phyloP scores from a whole-genome alignment of 2,888 invertebrate genomes.

The Euspilapteryx auroguttella region DNA sequence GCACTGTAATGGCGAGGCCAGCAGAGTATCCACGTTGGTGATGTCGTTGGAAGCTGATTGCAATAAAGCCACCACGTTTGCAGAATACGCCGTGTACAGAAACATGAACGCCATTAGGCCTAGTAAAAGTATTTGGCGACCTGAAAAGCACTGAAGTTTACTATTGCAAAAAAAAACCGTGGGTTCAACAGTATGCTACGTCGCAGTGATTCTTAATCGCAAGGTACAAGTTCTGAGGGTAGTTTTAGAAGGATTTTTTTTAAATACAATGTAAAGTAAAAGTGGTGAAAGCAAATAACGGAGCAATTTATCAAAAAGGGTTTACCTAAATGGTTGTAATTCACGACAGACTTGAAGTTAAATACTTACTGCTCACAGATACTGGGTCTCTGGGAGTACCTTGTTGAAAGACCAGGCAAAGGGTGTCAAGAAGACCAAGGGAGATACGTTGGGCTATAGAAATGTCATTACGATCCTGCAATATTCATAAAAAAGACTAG shows the following conservation, averaged over 20 bases:
- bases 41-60: conserved; percentile 71
- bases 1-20: conserved; percentile 52
- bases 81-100: conserved; percentile 72
- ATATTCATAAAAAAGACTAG: no score
- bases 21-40: conserved; percentile 48
- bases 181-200: no score
- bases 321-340: no score
- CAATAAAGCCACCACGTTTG: conserved; percentile 71
- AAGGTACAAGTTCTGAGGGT: no score
- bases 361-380: conserved; percentile 5
- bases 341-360: no score
- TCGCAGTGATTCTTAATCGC: no score
- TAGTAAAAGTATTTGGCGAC: conserved; percentile 52
- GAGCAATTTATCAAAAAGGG: no score
- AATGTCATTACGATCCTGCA: not conserved
- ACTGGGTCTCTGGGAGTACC: conserved; percentile 4
- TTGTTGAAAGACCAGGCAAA: conserved; percentile 7
- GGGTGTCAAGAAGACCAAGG: conserved; percentile 4
- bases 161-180: no score
- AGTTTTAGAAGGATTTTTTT: no score
- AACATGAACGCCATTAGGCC: conserved; percentile 64
- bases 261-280: no score
- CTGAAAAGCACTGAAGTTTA: no score
- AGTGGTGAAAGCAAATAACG: no score
- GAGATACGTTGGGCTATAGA: conserved; percentile 1